Evolutionary conservation across 2,888 invertebrate genomes (phyloP), one percentile per base, ranked within the genome.

Genomic region (Oxyscelio sp.): DNA sequence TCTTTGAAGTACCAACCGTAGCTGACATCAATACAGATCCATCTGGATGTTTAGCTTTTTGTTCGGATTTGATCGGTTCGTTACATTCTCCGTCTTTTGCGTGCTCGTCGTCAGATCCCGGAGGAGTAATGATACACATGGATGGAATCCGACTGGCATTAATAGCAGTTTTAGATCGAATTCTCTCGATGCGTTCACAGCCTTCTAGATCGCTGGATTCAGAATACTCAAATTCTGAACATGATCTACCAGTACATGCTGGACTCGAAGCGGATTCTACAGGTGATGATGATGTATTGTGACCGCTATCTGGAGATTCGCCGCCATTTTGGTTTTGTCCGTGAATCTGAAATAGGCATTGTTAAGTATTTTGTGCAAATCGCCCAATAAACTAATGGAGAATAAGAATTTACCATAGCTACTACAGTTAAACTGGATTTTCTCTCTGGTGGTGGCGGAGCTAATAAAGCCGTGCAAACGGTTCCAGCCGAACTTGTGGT

Each of bases 401-500:
- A n/a, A 40, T n/a, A 40, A 13, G 75, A 24, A 22, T 77, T 86
- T 84, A 93, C 94, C 94, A 93, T 93, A 48, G 94, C 94, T 6
- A 94, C 94, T 24, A 94, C 94, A 24, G 94, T 94, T 27, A 94
- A 88, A 9, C 97, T 97, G 90, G 97, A 97, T 92, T 97, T 97
- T 88, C 98, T 95, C 94, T 97, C 97, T 0, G 98, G 98, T 31
- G 97, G 97, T 52, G 97, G 96, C 0, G 98, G 98, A 9, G 97
- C 97, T 95, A 97, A 95, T 71, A 98, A 93, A 0, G 98, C 97
- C 0, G 98, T 98, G 91, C 98, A 98, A 19, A 98, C 98, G 0
- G 98, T 98, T 66, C 98, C 98, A 52, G 98, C 98, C 0, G 98
- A 98, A 92, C 98, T 98, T 0, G 98, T 97, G 0, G 98, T 98